phyloP scores from a whole-genome alignment of 92 coral and sea anemone genomes.

The Heteractis magnifica region DNA sequence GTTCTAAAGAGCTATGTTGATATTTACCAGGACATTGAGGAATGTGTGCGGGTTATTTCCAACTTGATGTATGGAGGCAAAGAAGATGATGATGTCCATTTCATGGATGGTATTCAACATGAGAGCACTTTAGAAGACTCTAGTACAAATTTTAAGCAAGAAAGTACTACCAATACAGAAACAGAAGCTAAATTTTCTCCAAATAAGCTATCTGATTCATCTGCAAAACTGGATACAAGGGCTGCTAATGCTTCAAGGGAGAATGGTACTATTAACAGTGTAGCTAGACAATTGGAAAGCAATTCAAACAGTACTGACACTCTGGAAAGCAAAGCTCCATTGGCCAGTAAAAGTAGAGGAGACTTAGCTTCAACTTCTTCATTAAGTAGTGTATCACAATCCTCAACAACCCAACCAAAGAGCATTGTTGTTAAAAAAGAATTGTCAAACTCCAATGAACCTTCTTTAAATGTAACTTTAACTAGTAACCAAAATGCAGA shows the following conservation, averaged over 20 bases:
- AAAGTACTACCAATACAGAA: not conserved
- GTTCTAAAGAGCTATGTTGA: slow-evolving; percentile 33
- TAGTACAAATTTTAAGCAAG: not conserved
- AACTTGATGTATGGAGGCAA: slow-evolving; percentile 35
- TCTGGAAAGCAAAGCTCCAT: not conserved
- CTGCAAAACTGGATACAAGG: not conserved
- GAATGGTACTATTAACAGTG: not conserved
- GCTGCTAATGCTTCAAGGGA: not conserved
- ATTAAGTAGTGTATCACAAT: not conserved
- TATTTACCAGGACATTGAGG: slow-evolving; percentile 23
- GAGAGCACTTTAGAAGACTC: not conserved
- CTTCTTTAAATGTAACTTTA: not conserved
- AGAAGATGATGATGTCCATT: not conserved
- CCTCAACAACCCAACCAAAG: not conserved
- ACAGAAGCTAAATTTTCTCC: not conserved
- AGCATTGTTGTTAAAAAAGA: not conserved
- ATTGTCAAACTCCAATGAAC: not conserved
- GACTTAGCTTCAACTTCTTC: not conserved
- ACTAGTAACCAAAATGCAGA: not conserved
- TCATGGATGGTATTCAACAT: not conserved
- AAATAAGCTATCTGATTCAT: not conserved
- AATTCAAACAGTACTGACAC: not conserved
- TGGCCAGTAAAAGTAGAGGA: not conserved
- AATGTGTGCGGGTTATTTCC: slow-evolving; percentile 34
- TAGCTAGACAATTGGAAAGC: slow-evolving; percentile 1